phyloP scores from a whole-genome alignment of 2,888 invertebrate species.

The Polydrusus cervinus region DNA sequence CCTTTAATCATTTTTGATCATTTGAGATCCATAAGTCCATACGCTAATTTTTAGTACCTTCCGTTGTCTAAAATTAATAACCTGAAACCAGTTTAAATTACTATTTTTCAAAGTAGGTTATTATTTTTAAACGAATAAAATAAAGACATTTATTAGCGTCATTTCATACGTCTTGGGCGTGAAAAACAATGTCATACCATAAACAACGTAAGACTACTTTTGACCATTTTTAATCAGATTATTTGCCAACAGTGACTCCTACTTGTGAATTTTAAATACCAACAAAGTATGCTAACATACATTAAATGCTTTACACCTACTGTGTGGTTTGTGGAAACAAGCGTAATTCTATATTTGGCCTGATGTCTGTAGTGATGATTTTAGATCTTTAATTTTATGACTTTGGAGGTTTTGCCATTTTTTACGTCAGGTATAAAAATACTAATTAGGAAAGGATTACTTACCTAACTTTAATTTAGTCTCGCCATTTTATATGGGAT shows the following conservation, averaged over 20 bases:
- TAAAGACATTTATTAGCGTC: constrained; percentile 26
- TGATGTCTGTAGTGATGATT: constrained; percentile 20
- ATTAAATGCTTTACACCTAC: constrained; percentile 32
- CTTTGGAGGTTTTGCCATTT: background rate
- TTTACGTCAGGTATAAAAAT: constrained; percentile 15
- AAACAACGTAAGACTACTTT: constrained; percentile 43
- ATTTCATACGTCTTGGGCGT: constrained; percentile 37
- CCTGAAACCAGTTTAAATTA: no score
- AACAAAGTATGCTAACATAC: constrained; percentile 35
- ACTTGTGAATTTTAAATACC: constrained; percentile 48
- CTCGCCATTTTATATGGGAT: no score
- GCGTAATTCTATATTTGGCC: constrained; percentile 34
- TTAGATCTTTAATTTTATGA: background rate
- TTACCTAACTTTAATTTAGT: background rate
- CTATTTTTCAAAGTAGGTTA: no score
- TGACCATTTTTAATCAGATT: constrained; percentile 42
- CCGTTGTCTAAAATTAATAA: no score
- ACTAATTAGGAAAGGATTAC: background rate
- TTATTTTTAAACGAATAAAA: constrained; percentile 1
- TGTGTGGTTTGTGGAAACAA: constrained; percentile 22
- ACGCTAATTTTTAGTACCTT: no score
- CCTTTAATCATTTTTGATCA: no score
- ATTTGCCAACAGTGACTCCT: constrained; percentile 52
- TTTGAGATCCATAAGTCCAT: no score
- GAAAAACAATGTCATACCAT: constrained; percentile 48